Base-by-base conservation (phyloP, 2,113 vertebrate genomes). In the Eudyptes chrysolophus region DNA sequence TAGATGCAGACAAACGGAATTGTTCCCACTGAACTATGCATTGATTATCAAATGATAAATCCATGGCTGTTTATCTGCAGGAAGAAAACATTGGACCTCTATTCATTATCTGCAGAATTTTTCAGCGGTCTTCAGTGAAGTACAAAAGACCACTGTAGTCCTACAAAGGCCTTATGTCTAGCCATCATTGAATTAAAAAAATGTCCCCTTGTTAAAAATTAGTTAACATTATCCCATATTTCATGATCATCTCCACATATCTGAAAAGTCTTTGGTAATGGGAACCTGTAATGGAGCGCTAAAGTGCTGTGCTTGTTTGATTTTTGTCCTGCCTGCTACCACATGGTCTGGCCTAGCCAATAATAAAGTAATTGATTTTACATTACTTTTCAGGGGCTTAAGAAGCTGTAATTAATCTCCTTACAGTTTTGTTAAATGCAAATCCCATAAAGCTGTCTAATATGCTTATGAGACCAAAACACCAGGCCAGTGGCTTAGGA, bases 381-480 rank as follows among this genome's bases (percentile, higher is more conserved):
- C 83, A 84, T 96, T 91, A 84, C 87, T 74, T 96, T 90, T 85
- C 74, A 90, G 70, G 55, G 61, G 40, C 52, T 82, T 97, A 89
- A 94, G 72, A 80, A 96, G 86, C 66, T 92, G 46, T 77, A 90
- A 94, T 97, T 95, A 95, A 97, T 97, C 89, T 96, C 86, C 87
- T 96, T 94, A 85, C 40, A 58, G 69, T 95, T 96, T 86, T 94
- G 71, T 83, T 92, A 93, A 94, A 94, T 77, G 27, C 64, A 90
- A 94, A 97, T 96, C 96, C 77, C 54, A 54, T 96, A 91, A 96
- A 94, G 44, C 72, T 92, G 52, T 70, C 58, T 95, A 95, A 96
- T 97, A 87, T 96, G 75, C 89, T 97, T 94, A 93, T 87, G 80
- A 90, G 71, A 92, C 52, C 77, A 89, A 96, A 92, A 94, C 89